Evolutionary conservation across 2,113 vertebrate genomes (phyloP).

Genomic region (Alethe diademata): DNA sequence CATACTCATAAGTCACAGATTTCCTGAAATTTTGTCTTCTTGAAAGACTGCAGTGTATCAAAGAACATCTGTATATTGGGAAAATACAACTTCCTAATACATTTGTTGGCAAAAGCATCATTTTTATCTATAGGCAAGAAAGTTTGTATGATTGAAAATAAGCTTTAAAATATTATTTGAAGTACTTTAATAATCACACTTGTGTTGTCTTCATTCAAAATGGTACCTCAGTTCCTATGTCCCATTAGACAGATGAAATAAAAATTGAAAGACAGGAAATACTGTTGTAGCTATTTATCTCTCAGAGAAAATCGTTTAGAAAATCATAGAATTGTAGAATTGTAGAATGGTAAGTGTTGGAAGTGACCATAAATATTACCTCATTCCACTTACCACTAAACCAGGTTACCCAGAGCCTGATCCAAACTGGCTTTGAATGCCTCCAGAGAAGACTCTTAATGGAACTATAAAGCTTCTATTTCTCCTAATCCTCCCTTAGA

Average conservation of each 20-base stretch:
- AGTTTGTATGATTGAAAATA: background rate
- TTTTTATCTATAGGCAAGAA: background rate
- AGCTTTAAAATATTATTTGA: background rate
- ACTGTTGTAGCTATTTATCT: background rate
- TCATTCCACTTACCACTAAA: background rate
- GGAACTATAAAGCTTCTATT: background rate
- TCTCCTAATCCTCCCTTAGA: background rate
- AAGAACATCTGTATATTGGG: background rate
- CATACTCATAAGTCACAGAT: background rate
- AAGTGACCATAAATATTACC: background rate
- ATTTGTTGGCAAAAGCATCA: background rate
- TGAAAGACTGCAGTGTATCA: background rate
- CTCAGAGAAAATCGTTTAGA: background rate
- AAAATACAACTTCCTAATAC: background rate
- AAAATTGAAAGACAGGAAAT: background rate
- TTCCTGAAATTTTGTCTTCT: background rate
- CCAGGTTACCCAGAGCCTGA: background rate
- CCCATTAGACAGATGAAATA: background rate
- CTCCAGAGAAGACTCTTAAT: background rate
- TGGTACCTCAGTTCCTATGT: background rate
- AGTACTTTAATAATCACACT: background rate
- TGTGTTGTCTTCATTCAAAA: background rate
- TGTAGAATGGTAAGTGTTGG: background rate
- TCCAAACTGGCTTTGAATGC: background rate
- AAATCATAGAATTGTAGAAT: background rate